Percentiles rank a stretch among this genome's conserved stretches.
phyloP scores from a whole-genome alignment of 2,113 vertebrate species.

The Sinocyclocheilus maitianheensis region DNA sequence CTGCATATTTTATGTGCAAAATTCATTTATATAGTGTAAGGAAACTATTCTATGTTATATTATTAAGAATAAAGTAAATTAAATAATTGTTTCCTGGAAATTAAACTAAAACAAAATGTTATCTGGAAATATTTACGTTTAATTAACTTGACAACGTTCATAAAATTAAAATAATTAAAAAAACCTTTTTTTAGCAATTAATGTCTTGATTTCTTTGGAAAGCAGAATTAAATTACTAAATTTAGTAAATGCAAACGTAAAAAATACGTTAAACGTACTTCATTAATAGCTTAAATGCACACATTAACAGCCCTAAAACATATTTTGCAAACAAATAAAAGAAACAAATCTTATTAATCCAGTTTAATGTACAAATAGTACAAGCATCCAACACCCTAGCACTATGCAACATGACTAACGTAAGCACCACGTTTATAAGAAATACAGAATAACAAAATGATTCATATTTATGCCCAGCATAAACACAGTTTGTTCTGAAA shows the following conservation, averaged over 20 bases:
- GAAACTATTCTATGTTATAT: not conserved
- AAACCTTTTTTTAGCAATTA: not conserved
- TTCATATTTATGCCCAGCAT: not conserved
- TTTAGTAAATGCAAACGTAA: not conserved
- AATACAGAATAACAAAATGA: not conserved
- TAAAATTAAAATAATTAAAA: not conserved
- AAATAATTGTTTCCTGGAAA: not conserved
- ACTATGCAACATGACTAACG: not conserved
- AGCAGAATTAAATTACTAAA: not conserved
- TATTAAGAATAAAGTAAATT: not conserved
- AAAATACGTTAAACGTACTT: not conserved
- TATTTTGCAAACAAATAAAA: not conserved
- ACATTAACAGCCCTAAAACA: not conserved
- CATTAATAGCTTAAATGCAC: not conserved
- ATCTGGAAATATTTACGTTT: not conserved
- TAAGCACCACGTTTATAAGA: not conserved
- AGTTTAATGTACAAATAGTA: not conserved
- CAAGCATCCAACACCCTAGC: not conserved
- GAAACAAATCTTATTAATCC: not conserved
- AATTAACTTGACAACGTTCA: not conserved
- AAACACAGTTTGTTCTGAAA: not conserved
- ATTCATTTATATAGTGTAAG: not conserved
- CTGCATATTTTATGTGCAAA: not conserved
- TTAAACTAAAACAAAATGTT: not conserved
- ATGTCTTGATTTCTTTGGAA: not conserved